These are phyloP conservation scores for Frankliniella fusca DNA, from an alignment of 2,888 invertebrate genomes.

Conservation along the genomic window DNA sequence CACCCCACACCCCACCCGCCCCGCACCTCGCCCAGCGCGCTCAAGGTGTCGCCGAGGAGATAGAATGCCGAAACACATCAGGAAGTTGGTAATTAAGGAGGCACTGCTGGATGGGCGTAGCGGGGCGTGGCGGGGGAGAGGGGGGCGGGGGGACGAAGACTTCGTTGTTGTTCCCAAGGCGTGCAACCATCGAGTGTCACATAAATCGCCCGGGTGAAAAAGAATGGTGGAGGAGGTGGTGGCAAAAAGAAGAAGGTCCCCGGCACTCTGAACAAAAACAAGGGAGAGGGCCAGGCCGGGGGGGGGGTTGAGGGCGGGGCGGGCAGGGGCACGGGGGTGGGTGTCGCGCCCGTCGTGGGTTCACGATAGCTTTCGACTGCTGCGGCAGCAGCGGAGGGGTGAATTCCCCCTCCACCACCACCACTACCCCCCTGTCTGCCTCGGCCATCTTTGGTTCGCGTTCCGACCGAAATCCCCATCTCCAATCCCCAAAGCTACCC, in stretches of 20 bases:
- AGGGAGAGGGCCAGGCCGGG: background rate
- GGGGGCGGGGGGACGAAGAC: background rate
- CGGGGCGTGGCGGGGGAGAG: too few species aligned
- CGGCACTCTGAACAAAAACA: too few species aligned
- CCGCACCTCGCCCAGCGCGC: too few species aligned
- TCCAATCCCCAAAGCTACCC: background rate
- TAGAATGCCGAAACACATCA: background rate
- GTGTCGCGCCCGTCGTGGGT: too few species aligned
- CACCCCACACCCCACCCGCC: too few species aligned
- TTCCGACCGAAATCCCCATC: background rate
- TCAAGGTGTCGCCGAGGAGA: too few species aligned
- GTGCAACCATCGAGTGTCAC: slow-evolving; percentile 12
- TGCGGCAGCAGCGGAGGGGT: background rate
- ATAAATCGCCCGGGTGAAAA: slow-evolving; percentile 7
- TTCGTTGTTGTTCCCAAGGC: background rate
- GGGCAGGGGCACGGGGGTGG: too few species aligned
- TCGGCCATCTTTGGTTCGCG: background rate
- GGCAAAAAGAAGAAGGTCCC: too few species aligned
- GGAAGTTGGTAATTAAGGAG: slow-evolving; percentile 20
- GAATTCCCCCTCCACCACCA: background rate
- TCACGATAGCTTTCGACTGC: background rate
- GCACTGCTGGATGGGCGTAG: background rate
- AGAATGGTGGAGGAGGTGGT: background rate
- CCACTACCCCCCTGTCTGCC: background rate
- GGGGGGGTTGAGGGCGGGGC: too few species aligned